These are phyloP conservation scores for Hemitrygon akajei DNA, from an alignment of 2,797 vertebrate genomes.

Conservation along the genomic window DNA sequence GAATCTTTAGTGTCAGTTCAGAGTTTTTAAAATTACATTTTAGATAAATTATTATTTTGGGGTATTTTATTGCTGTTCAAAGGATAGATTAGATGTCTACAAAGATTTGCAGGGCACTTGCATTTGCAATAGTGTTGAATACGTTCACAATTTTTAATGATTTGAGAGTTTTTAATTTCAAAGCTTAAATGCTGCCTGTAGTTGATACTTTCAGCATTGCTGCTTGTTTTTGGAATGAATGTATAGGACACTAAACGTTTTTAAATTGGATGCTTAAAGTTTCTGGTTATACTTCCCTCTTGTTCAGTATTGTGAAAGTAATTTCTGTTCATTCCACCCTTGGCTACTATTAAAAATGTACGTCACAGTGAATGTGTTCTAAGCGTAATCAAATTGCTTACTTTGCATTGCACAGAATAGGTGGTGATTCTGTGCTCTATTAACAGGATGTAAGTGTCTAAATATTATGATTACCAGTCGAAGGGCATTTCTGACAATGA, in stretches of 20 bases:
- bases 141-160: neutral
- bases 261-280: neutral
- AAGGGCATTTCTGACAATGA: neutral
- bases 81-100: neutral
- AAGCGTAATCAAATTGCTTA: neutral
- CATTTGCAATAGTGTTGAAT: neutral
- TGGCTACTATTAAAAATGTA: slow-evolving; percentile 1
- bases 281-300: neutral
- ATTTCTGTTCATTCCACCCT: neutral
- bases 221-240: slow-evolving; percentile 1
- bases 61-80: slow-evolving; percentile 2
- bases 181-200: neutral
- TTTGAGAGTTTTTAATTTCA: neutral
- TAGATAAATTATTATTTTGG: slow-evolving; percentile 23
- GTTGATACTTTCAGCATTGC: neutral
- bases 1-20: neutral
- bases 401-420: neutral
- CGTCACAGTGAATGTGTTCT: neutral
- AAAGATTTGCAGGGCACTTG: neutral
- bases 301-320: neutral
- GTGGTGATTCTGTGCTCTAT: neutral
- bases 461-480: neutral
- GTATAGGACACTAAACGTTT: slow-evolving; percentile 9
- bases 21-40: neutral
- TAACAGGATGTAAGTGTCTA: neutral